These are phyloP conservation scores for Strix uralensis DNA, from an alignment of 2,113 vertebrate genomes.

Conservation along the genomic window DNA sequence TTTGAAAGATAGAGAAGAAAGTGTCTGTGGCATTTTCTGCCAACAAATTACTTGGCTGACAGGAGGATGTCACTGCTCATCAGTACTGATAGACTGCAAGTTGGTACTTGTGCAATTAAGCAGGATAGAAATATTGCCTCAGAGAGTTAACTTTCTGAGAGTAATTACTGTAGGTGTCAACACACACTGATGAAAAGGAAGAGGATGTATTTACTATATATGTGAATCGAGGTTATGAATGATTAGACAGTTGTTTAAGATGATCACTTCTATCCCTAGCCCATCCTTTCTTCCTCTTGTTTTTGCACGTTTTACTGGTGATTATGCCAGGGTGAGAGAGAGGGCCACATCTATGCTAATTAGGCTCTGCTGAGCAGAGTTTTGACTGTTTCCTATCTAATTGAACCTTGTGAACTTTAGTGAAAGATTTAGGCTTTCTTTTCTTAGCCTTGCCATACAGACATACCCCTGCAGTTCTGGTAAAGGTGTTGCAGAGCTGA, in stretches of 20 bases:
- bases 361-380: background rate
- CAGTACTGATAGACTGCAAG: background rate
- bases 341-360: background rate
- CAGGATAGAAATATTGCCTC: constrained; percentile 30
- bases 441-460: background rate
- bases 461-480: background rate
- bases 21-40: constrained; percentile 62
- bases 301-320: background rate
- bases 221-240: background rate
- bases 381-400: background rate
- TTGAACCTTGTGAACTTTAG: background rate
- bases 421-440: background rate
- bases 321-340: background rate
- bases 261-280: background rate
- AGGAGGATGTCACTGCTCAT: constrained; percentile 54
- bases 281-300: background rate
- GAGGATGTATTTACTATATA: background rate
- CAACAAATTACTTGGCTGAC: constrained; percentile 64
- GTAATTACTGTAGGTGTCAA: constrained; percentile 62
- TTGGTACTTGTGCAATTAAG: constrained; percentile 53
- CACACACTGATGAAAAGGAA: background rate
- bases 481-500: background rate
- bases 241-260: constrained; percentile 3
- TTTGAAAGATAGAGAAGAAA: constrained; percentile 64
- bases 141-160: constrained; percentile 54